Percentiles rank a stretch among this genome's conserved stretches.
Conservation (phyloP, 2,113 vertebrate genomes). For the Chitala chitala region DNA sequence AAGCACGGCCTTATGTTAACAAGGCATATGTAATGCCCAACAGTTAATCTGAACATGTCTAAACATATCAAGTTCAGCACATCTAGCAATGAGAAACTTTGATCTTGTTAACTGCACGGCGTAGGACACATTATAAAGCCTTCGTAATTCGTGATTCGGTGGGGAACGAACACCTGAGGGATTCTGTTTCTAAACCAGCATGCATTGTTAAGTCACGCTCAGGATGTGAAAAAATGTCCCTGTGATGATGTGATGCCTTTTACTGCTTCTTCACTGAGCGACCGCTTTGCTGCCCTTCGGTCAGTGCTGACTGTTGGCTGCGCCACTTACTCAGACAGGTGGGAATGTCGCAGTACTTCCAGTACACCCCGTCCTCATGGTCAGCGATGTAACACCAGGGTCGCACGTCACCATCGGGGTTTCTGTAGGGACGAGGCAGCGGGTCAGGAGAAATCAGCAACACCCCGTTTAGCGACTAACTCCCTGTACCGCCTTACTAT, state of each 20-base stretch:
- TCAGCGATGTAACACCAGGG: slow-evolving; percentile 95
- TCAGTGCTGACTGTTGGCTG: neutral
- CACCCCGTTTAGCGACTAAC: too few species aligned
- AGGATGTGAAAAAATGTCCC: neutral
- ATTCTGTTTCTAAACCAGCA: neutral
- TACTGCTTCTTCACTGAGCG: neutral
- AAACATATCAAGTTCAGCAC: neutral
- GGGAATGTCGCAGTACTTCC: slow-evolving; percentile 93
- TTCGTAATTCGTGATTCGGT: neutral
- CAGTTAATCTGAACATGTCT: too few species aligned
- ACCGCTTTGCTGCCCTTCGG: too few species aligned
- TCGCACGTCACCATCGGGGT: slow-evolving; percentile 91
- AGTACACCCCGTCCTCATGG: slow-evolving; percentile 87
- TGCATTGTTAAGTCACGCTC: neutral
- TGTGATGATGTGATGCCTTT: neutral
- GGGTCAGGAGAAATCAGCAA: neutral
- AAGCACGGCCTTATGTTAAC: neutral
- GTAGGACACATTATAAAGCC: neutral
- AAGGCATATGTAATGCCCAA: neutral
- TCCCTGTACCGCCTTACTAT: too few species aligned
- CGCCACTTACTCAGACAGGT: slow-evolving; percentile 82
- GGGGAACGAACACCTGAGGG: neutral
- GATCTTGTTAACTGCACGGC: neutral
- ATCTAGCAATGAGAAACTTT: neutral
- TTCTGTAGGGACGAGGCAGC: slow-evolving; percentile 57